Evolutionary conservation across 2,797 vertebrate species (phyloP).

Genomic region (Smutsia gigantea): DNA sequence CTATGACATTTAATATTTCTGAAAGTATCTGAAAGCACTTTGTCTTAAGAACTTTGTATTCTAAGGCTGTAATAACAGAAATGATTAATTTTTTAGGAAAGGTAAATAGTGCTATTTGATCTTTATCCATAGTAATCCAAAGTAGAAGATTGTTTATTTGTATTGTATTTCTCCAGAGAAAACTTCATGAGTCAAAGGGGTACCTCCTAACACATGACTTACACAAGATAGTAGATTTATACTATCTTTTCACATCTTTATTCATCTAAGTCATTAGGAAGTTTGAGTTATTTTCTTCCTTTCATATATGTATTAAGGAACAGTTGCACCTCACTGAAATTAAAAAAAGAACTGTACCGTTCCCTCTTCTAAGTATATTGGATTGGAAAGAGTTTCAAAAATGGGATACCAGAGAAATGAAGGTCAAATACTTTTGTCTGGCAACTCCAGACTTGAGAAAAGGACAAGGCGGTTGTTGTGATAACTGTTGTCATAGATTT

Average conservation of each 20-base stretch:
- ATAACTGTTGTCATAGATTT: conserved; percentile 26
- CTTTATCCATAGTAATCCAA: background rate
- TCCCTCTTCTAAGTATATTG: conserved; percentile 40
- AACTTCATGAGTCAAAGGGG: background rate
- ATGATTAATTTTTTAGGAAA: background rate
- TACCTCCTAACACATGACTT: background rate
- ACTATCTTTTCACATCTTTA: background rate
- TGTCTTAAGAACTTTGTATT: background rate
- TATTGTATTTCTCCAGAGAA: background rate
- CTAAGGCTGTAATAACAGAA: background rate
- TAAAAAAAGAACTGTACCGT: background rate
- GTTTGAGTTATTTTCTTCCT: background rate
- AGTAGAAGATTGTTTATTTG: background rate
- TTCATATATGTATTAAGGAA: background rate
- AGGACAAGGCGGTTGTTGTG: conserved; percentile 35
- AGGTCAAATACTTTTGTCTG: conserved; percentile 42
- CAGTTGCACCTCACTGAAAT: background rate
- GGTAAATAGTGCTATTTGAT: background rate
- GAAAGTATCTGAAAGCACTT: background rate
- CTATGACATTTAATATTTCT: background rate
- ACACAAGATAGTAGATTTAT: background rate
- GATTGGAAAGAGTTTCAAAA: conserved; percentile 17
- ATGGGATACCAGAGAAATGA: background rate
- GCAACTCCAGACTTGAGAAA: conserved; percentile 24
- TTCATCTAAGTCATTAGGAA: background rate